Base-by-base conservation (phyloP, 2,797 vertebrate genomes). In the Acestrorhynchus altus region DNA sequence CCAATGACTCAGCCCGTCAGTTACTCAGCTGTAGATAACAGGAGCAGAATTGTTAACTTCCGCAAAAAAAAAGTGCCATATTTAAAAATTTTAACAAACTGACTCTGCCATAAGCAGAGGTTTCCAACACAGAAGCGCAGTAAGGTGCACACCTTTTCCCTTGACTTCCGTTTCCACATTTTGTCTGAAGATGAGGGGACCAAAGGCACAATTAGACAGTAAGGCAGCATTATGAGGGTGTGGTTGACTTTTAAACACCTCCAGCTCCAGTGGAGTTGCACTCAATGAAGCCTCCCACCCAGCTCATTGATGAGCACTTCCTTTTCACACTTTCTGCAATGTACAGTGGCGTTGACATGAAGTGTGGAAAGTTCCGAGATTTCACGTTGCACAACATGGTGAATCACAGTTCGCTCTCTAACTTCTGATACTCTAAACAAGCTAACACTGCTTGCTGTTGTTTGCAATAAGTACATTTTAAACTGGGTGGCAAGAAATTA, bases 1-100 rank as follows among this genome's bases (percentile, higher is more conserved):
- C 31, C 35, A 28, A 81, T 91, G 88, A 91, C 86, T 90, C 88
- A 90, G 77, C 69, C 75, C 16, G 72, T 79, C 76, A 72, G 82
- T 84, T 79, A 81, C 83, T 86, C 79, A 67, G 42, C 81, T 77
- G 77, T 70, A 78, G 82, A 85, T 86, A 77, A 84, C 39, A n/a
- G 68, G 65, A 70, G 40, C 77, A 64, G 56, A 75, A 83, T 86
- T 67, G 64, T 87, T 74, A 84, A 81, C 83, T 76, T 72, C 59
- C 72, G 74, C 49, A 13, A 11, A 18, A 54, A 18, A 54, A 51
- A 16, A 8, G 7, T 69, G 49, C 51, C n/a, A 24, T 44, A 49
- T 69, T 75, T 67, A 70, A 67, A 56, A 67, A 67, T 74, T 72
- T 74, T 49, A 74, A 42, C 1, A 1, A 22, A 22, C 71, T 78